Evolutionary conservation across 2,797 vertebrate genomes (phyloP).

Genomic region (Lemur catta): DNA sequence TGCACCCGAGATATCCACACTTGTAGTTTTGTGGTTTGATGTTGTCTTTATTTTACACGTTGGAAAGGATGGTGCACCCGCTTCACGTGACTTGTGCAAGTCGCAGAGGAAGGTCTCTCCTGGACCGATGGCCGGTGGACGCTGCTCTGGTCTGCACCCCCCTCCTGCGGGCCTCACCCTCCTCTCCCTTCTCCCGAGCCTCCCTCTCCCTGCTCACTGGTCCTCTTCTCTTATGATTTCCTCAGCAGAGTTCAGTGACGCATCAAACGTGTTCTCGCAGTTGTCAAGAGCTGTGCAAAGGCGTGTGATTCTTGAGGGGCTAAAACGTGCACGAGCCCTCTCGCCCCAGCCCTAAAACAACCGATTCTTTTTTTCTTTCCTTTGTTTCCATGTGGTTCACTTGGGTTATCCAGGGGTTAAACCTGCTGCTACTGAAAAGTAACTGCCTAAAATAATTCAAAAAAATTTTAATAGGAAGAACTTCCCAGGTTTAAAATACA

Average conservation of each 20-base stretch:
- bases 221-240: not conserved
- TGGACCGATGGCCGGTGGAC: no score
- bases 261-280: fast-evolving
- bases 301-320: fast-evolving
- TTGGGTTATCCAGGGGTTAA: not conserved
- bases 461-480: not conserved
- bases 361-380: no score
- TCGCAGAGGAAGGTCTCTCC: not conserved
- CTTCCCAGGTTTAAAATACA: not conserved
- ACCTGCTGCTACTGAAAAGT: not conserved
- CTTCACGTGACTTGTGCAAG: no score
- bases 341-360: not conserved
- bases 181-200: no score
- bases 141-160: no score
- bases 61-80: no score
- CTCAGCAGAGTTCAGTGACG: not conserved
- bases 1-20: fast-evolving
- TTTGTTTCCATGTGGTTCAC: fast-evolving
- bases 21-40: not conserved
- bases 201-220: not conserved
- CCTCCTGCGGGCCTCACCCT: fast-evolving
- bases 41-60: not conserved
- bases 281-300: no score
- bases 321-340: no score
- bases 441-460: not conserved